Percentiles rank a stretch among this genome's conserved stretches.
phyloP scores from a whole-genome alignment of 1,140 invertebrate genomes.

The Bombyx mori region DNA sequence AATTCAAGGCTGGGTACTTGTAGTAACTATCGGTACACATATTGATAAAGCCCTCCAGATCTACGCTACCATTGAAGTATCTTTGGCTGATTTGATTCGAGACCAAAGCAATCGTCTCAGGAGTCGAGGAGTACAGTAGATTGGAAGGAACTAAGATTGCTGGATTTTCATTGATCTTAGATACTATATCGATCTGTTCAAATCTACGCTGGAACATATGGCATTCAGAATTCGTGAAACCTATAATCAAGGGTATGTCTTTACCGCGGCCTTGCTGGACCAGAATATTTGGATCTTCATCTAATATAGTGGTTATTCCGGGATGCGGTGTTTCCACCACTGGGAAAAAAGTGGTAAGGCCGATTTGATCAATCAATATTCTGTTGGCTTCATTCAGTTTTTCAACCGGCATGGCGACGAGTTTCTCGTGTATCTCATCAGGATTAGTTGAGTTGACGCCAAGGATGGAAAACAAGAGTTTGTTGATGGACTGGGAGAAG shows the following conservation, averaged over 20 bases:
- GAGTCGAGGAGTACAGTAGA: conserved; percentile 25
- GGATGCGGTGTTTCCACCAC: conserved; percentile 37
- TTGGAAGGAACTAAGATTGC: conserved; percentile 22
- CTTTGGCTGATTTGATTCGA: conserved; percentile 22
- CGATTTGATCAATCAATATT: conserved; percentile 30
- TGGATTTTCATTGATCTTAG: conserved; percentile 27
- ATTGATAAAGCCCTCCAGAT: conserved; percentile 33
- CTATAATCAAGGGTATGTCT: conserved; percentile 41
- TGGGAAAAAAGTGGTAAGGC: conserved; percentile 36
- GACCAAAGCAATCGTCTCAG: conserved; percentile 15
- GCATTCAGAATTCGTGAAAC: conserved; percentile 44
- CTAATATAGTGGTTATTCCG: conserved; percentile 37
- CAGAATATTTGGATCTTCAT: conserved; percentile 43
- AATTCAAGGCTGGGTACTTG: conserved; percentile 39
- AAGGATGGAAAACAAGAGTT: conserved; percentile 26
- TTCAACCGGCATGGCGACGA: conserved; percentile 33
- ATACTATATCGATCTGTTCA: conserved; percentile 35
- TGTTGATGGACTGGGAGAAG: conserved; percentile 29
- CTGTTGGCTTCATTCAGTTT: conserved; percentile 36
- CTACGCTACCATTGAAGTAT: conserved; percentile 33
- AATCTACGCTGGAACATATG: conserved; percentile 39
- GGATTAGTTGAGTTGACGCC: conserved; percentile 35
- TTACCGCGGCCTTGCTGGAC: conserved; percentile 33
- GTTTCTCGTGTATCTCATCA: conserved; percentile 31
- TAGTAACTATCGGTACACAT: conserved; percentile 39